phyloP scores from a whole-genome alignment of 2,888 invertebrate species.

The Halocaridina rubra region DNA sequence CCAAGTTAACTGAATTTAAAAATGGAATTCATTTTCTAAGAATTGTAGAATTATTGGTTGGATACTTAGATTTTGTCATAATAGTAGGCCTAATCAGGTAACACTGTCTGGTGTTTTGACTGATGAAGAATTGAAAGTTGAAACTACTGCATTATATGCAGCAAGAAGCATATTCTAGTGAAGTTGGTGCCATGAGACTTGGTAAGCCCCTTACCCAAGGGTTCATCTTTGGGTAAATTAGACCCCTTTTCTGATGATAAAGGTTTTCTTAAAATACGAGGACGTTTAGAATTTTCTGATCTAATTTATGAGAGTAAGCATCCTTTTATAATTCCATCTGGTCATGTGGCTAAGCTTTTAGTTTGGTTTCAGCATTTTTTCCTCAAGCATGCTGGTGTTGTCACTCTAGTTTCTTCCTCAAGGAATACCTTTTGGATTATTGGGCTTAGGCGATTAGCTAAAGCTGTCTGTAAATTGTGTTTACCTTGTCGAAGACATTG shows the following conservation, averaged over 20 bases:
- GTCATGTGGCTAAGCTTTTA: slow-evolving; percentile 17
- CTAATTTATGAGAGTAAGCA: slow-evolving; percentile 27
- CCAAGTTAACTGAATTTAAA: background rate
- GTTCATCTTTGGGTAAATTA: too few relatives aligned
- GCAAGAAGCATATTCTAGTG: too few relatives aligned
- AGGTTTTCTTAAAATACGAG: slow-evolving; percentile 11
- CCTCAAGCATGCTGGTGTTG: slow-evolving; percentile 31
- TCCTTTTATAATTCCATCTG: slow-evolving; percentile 20
- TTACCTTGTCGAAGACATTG: too few relatives aligned
- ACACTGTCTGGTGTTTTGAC: too few relatives aligned
- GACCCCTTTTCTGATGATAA: background rate
- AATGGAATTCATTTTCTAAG: background rate
- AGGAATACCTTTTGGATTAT: background rate
- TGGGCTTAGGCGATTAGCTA: too few relatives aligned
- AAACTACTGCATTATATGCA: too few relatives aligned
- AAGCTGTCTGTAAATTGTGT: too few relatives aligned
- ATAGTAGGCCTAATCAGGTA: too few relatives aligned
- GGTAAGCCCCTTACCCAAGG: too few relatives aligned
- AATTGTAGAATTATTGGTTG: background rate
- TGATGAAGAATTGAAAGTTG: too few relatives aligned
- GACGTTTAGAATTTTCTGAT: background rate
- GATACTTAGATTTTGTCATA: too few relatives aligned
- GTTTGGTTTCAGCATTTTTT: slow-evolving; percentile 13
- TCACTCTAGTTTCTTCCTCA: background rate
- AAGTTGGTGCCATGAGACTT: too few relatives aligned